phyloP scores from a whole-genome alignment of 64 coral and sea anemone genomes.

The Stichodactyla helianthus region DNA sequence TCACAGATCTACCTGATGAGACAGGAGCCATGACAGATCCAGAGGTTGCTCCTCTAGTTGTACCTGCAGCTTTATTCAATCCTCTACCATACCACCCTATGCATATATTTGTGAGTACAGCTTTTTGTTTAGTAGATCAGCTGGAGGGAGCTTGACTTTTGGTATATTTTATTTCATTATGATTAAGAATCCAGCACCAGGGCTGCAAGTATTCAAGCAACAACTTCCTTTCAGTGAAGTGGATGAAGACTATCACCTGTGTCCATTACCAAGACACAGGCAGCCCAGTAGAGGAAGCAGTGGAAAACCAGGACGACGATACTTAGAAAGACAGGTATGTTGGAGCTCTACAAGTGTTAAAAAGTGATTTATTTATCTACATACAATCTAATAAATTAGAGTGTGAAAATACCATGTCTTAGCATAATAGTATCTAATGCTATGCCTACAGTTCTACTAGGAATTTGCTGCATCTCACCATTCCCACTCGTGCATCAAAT shows the following conservation, averaged over 20 bases:
- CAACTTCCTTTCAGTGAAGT: constrained; percentile 80
- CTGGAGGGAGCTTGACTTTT: too few species aligned
- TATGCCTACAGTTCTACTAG: too few species aligned
- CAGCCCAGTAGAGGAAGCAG: constrained; percentile 45
- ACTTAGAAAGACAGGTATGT: constrained; percentile 90
- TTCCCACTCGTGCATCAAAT: too few species aligned
- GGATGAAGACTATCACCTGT: constrained; percentile 93
- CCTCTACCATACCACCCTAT: constrained; percentile 69
- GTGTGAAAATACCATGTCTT: too few species aligned
- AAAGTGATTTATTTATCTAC: too few species aligned
- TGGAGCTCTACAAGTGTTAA: not conserved
- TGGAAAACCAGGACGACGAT: constrained; percentile 64
- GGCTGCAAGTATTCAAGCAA: constrained; percentile 70
- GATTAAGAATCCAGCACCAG: constrained; percentile 82
- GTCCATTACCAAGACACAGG: constrained; percentile 79
- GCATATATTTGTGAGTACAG: constrained; percentile 87
- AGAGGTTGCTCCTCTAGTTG: constrained; percentile 81
- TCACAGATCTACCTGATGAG: constrained; percentile 54
- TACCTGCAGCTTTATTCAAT: constrained; percentile 72
- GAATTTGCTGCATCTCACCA: too few species aligned
- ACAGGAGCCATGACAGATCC: constrained; percentile 39
- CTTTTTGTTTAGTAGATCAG: not conserved
- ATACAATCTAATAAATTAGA: too few species aligned
- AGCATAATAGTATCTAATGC: too few species aligned
- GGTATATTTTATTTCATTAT: not conserved